Percentiles rank a stretch among this genome's conserved stretches.
Conservation (phyloP, 2,113 vertebrate genomes). For the Casuarius casuarius region DNA sequence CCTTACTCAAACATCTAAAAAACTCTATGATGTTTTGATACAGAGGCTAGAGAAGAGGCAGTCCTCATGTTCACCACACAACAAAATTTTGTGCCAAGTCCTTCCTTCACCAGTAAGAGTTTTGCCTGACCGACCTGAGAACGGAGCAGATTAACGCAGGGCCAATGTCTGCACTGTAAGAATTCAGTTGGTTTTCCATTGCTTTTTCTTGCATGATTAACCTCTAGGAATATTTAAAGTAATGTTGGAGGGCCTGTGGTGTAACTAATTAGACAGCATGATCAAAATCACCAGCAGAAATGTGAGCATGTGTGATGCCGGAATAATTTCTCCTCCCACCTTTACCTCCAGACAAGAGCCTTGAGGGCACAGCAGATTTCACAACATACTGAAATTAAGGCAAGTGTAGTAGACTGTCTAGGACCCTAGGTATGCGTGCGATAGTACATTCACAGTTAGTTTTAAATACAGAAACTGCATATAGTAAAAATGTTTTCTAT, state of each 20-base stretch:
- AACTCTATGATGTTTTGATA: not conserved
- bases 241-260: not conserved
- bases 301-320: accelerated
- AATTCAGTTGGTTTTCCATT: not conserved
- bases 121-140: not conserved
- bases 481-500: not conserved
- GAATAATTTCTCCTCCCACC: not conserved
- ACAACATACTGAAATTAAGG: not conserved
- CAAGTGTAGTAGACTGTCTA: not conserved
- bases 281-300: not conserved
- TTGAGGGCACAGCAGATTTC: not conserved
- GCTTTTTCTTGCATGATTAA: not conserved
- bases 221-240: not conserved
- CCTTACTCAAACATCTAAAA: not conserved
- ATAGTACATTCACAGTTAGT: not conserved
- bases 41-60: not conserved
- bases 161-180: not conserved
- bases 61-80: not conserved
- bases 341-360: not conserved
- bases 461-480: not conserved
- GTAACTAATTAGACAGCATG: not conserved
- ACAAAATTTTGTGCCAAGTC: not conserved
- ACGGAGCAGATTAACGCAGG: not conserved
- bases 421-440: not conserved
- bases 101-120: not conserved